Percentiles rank a stretch among this genome's conserved stretches.
Conservation (phyloP, 2,113 vertebrate genomes). For the Craseonycteris thonglongyai region DNA sequence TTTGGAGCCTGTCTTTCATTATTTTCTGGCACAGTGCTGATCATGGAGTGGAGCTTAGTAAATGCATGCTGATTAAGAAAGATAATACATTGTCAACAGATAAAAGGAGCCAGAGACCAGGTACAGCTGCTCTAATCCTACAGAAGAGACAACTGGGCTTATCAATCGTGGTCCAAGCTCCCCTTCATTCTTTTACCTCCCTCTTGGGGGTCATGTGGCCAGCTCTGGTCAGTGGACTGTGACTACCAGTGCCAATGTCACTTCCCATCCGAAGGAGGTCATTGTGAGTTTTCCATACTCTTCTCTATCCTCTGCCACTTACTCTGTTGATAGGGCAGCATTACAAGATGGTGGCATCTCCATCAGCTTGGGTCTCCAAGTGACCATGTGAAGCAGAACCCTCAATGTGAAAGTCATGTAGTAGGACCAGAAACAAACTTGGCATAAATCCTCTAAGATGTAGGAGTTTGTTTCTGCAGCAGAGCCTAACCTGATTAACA, state of each 20-base stretch:
- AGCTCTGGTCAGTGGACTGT: not conserved
- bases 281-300: not conserved
- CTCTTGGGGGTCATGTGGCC: not conserved
- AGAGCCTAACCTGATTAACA: not conserved
- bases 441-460: not conserved
- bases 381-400: not conserved
- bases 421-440: not conserved
- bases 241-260: not conserved
- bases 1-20: slow-evolving; percentile 42
- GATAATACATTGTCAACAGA: slow-evolving; percentile 32
- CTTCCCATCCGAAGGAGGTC: not conserved
- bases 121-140: not conserved
- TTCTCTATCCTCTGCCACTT: not conserved
- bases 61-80: slow-evolving; percentile 29
- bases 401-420: not conserved
- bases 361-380: not conserved
- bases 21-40: slow-evolving; percentile 48
- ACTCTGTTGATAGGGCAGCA: not conserved
- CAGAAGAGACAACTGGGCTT: not conserved
- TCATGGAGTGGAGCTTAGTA: slow-evolving; percentile 24
- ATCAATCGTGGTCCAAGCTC: not conserved
- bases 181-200: not conserved
- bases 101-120: slow-evolving; percentile 29
- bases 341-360: not conserved
- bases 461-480: not conserved